Base-by-base conservation (phyloP, 2,888 invertebrate species). In the Aricia artaxerxes region DNA sequence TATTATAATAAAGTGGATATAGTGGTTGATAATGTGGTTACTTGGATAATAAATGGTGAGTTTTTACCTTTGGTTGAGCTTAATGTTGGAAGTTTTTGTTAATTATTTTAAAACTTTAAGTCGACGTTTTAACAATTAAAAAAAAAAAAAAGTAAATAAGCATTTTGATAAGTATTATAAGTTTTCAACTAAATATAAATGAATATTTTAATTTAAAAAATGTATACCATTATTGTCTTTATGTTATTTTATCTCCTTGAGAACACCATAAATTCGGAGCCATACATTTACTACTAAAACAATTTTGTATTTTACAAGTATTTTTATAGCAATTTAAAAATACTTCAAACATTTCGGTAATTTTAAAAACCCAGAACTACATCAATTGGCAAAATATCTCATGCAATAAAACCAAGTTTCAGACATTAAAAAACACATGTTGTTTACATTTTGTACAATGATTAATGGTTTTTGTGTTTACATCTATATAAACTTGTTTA, bases 391-490 rank as follows among this genome's bases (percentile, higher is more conserved):
- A 64, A 64, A 64, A 31, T 31, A 64, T 5, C 64, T 11, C 7
- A 61, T 31, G 64, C 64, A 64, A 64, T 64, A 64, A 64, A 64
- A 64, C 64, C 64, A 64, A 64, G 64, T 64, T 64, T 64, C 11
- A 11, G 31, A 64, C 64, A 64, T 64, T 64, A 31, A 64, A 73
- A 73, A 73, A 44, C 73, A 40, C 73, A 73, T 6, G 73, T 44
- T 73, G 75, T 24, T 53, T 24, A 53, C 1, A 44, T n/a, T 13
- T 13, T 44, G 40, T 75, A 53, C 4, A 13, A 11, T 75, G 75
- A 75, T 75, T 53, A 75, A 75, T 75, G 49, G 13, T 49, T 53
- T 75, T 24, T 53, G 31, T 75, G 35, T 53, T 75, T 53, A 75
- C 53, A 53, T 24, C 16, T 73, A 40, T 11, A 44, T 11, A 24